A percentile compares a stretch with the other conserved stretches of the same genome.
These are phyloP conservation scores for Anser cygnoides DNA, from an alignment of 2,113 vertebrate species.

Conservation along the genomic window DNA sequence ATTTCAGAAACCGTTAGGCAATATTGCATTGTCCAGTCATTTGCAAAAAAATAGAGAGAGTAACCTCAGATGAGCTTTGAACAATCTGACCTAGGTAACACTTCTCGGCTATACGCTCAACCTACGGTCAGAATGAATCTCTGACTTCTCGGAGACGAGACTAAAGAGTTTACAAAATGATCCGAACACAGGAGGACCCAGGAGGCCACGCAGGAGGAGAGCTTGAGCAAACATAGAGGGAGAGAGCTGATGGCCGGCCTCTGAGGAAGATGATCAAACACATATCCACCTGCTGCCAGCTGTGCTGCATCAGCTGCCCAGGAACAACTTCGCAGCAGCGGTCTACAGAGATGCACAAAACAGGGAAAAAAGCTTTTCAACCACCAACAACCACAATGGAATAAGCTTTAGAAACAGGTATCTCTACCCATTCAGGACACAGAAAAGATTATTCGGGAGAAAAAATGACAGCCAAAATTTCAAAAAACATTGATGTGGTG, in stretches of 20 bases:
- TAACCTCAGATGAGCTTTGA: not conserved
- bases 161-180: not conserved
- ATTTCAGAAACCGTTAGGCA: not conserved
- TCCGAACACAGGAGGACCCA: not conserved
- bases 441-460: not conserved
- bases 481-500: not conserved
- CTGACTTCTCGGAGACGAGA: not conserved
- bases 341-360: not conserved
- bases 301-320: rapidly evolving
- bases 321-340: not conserved
- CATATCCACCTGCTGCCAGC: not conserved
- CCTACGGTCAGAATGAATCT: not conserved
- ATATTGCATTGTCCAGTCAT: rapidly evolving
- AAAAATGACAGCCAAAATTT: not conserved
- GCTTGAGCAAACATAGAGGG: not conserved
- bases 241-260: not conserved
- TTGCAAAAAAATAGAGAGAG: not conserved
- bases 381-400: not conserved
- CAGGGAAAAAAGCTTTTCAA: not conserved
- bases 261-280: not conserved
- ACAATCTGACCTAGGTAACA: not conserved
- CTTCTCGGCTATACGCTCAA: not conserved
- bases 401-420: not conserved
- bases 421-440: not conserved
- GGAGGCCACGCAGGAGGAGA: not conserved